phyloP scores from a whole-genome alignment of 2,888 invertebrate species.

The Drosophila monieri region DNA sequence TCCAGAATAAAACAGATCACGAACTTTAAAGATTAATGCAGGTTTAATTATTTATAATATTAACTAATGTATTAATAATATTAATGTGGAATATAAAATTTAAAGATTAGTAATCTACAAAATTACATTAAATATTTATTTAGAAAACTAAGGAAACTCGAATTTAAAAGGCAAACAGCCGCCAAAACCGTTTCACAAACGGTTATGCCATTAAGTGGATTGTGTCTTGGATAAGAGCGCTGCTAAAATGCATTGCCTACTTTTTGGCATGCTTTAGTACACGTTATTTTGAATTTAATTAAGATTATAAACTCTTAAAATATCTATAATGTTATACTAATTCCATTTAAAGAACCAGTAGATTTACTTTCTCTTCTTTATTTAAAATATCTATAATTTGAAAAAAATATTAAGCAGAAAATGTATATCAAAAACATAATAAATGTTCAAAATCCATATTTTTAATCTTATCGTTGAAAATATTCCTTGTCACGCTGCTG shows the following conservation, averaged over 20 bases:
- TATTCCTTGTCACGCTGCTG: slow-evolving; percentile 18
- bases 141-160: background rate
- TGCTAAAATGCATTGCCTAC: background rate
- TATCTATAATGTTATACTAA: background rate
- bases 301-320: background rate
- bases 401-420: too few species aligned
- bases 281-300: background rate
- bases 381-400: background rate
- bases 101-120: background rate
- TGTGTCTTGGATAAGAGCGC: background rate
- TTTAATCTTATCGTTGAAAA: background rate
- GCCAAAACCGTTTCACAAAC: background rate
- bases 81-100: background rate
- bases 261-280: background rate
- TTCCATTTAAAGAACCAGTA: too few species aligned
- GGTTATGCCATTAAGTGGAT: background rate
- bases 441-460: too few species aligned
- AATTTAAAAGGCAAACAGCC: background rate
- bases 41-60: background rate
- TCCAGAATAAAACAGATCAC: slow-evolving; percentile 21
- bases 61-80: background rate
- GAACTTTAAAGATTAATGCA: slow-evolving; percentile 9
- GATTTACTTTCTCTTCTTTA: too few species aligned
- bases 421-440: too few species aligned
- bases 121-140: background rate